These are phyloP conservation scores for Caenorhabditis elegans DNA, from an alignment of 1,140 invertebrate species.

Conservation along the genomic window WBcel235 BX284602.5:5414501-5415000, in stretches of 20 bases:
- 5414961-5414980: neutral
- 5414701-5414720: neutral
- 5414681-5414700: neutral
- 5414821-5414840: no score
- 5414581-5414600: no score
- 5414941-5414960: neutral
- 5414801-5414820: neutral
- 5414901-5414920: neutral
- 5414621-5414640: neutral
- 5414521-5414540: no score
- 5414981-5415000: neutral
- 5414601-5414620: neutral
- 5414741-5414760: neutral
- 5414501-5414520: no score
- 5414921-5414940: neutral
- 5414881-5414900: neutral
- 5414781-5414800: neutral
- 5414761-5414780: neutral
- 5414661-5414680: neutral
- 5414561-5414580: no score
- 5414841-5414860: no score
- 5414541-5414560: no score
- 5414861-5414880: neutral
- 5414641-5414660: neutral
- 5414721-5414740: neutral